phyloP scores from a whole-genome alignment of 1,140 invertebrate genomes.

The Argopecten irradians region DNA sequence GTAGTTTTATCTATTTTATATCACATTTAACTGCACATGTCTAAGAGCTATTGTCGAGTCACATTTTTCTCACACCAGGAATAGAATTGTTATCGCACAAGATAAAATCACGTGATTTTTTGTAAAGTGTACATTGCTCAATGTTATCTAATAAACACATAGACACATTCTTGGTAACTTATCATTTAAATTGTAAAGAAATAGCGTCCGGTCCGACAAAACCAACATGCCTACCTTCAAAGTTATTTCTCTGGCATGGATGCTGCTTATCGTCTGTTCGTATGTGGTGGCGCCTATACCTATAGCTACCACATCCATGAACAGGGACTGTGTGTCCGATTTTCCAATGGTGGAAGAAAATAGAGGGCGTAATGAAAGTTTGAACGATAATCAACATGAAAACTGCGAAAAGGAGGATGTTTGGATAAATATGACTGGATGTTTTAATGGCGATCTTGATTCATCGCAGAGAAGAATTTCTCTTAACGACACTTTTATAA shows the following conservation, averaged over 20 bases:
- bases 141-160: neutral
- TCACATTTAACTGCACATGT: too few relatives aligned
- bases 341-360: neutral
- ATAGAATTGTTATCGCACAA: neutral
- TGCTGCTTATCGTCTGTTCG: neutral
- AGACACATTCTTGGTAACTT: neutral
- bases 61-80: neutral
- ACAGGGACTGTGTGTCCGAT: neutral
- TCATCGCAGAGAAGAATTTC: neutral
- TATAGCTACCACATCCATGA: neutral
- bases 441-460: neutral
- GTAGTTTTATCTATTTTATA: too few relatives aligned
- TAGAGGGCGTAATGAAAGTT: neutral
- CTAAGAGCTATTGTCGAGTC: neutral
- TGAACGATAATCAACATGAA: neutral
- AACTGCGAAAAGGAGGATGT: neutral
- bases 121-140: neutral
- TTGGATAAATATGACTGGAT: neutral
- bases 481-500: neutral
- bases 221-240: neutral
- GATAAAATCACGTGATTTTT: neutral
- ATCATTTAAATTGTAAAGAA: neutral
- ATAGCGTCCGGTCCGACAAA: neutral
- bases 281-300: neutral
- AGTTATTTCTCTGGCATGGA: neutral